A percentile compares a stretch with the other conserved stretches of the same genome.
Evolutionary conservation across 1,140 invertebrate species (phyloP).

Genomic region (Drosophila littoralis): DNA sequence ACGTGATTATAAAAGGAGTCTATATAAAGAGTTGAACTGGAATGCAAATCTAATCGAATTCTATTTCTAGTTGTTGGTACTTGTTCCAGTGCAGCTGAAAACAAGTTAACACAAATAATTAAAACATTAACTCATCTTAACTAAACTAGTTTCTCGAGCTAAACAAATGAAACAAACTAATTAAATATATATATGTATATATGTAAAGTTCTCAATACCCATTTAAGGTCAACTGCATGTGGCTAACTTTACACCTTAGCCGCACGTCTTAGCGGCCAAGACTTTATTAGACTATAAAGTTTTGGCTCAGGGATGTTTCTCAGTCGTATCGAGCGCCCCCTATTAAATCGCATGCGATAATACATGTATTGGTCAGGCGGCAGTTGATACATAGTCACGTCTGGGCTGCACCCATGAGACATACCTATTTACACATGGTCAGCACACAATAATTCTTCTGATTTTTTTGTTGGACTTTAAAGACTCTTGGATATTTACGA

Average conservation of each 20-base stretch:
- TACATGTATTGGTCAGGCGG: constrained; percentile 7
- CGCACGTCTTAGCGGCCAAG: constrained; percentile 5
- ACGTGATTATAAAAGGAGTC: constrained; percentile 7
- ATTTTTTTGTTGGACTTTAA: constrained; percentile 4
- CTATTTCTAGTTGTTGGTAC: constrained; percentile 21
- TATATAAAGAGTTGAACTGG: constrained; percentile 22
- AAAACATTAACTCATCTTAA: constrained; percentile 35
- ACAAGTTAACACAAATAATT: constrained; percentile 22
- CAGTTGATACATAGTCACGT: constrained; percentile 66
- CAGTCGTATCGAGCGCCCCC: not conserved
- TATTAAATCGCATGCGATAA: constrained; percentile 5
- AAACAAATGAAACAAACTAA: constrained; percentile 18
- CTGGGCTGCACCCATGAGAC: constrained; percentile 51
- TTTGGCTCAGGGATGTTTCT: constrained; percentile 29
- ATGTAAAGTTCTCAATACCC: constrained; percentile 1
- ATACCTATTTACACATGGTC: not conserved
- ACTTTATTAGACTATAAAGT: constrained; percentile 20
- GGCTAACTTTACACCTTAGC: constrained; percentile 24
- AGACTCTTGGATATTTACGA: constrained; percentile 59
- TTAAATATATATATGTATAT: constrained; percentile 1
- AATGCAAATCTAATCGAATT: constrained; percentile 34
- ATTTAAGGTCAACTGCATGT: constrained; percentile 23
- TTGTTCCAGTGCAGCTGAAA: constrained; percentile 15
- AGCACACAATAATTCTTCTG: constrained; percentile 28
- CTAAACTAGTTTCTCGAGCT: constrained; percentile 36